Evolutionary conservation across 1,140 invertebrate genomes (phyloP).

Genomic region (Metaphire vulgaris): DNA sequence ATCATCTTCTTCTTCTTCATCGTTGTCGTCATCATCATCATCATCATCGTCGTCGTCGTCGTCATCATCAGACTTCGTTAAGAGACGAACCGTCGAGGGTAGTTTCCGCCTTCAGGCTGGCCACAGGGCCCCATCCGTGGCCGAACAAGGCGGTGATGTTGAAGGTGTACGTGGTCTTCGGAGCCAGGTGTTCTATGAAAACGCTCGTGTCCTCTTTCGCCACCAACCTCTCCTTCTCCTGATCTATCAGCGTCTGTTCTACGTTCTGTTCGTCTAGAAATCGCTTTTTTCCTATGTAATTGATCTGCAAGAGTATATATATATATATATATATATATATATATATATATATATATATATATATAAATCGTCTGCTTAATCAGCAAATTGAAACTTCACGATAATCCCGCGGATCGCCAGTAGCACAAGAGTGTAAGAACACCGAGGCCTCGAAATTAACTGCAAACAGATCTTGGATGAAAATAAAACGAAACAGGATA

Average conservation of each 20-base stretch:
- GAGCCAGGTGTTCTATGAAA: conserved; percentile 39
- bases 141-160: conserved; percentile 43
- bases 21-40: conserved; percentile 28
- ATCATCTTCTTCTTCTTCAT: not conserved
- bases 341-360: too few species aligned
- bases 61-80: conserved; percentile 1
- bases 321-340: too few species aligned
- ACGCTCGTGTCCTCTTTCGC: conserved; percentile 34
- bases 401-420: too few species aligned
- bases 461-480: too few species aligned
- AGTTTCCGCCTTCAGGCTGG: conserved; percentile 18
- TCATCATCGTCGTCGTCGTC: conserved; percentile 30
- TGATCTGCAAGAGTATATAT: conserved; percentile 66
- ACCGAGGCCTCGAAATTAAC: too few species aligned
- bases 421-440: too few species aligned
- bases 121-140: conserved; percentile 21
- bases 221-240: not conserved
- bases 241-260: conserved; percentile 16
- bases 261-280: conserved; percentile 86
- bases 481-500: too few species aligned
- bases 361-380: too few species aligned
- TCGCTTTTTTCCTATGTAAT: conserved; percentile 86
- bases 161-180: conserved; percentile 45
- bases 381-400: too few species aligned
- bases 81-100: conserved; percentile 25